These are phyloP conservation scores for Gymnocheta viridis DNA, from an alignment of 2,888 invertebrate species.

Conservation along the genomic window DNA sequence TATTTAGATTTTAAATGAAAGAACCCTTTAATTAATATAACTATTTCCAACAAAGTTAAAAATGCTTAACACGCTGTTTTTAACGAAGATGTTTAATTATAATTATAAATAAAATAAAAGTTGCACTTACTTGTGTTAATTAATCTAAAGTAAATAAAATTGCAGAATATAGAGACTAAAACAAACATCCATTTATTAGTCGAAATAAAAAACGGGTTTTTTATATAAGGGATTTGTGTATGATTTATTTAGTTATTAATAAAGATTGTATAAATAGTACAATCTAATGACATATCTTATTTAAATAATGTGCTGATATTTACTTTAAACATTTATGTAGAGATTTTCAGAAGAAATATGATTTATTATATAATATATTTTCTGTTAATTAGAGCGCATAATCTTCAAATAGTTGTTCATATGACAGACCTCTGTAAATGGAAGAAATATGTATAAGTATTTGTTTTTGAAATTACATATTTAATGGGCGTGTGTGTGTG, in stretches of 20 bases:
- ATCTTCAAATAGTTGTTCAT: slow-evolving; percentile 78
- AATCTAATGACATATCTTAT: slow-evolving; percentile 23
- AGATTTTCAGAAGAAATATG: slow-evolving; percentile 15
- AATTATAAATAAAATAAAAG: slow-evolving; percentile 19
- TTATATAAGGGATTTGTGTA: slow-evolving; percentile 14
- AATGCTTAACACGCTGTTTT: slow-evolving; percentile 29
- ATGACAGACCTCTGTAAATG: slow-evolving; percentile 78
- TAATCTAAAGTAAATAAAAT: slow-evolving; percentile 46
- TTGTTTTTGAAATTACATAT: slow-evolving; percentile 24
- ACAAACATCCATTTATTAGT: slow-evolving; percentile 20
- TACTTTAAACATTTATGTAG: slow-evolving; percentile 37
- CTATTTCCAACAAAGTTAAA: slow-evolving; percentile 24
- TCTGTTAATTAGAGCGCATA: slow-evolving; percentile 75
- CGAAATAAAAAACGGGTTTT: background rate
- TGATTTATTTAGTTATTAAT: slow-evolving; percentile 33
- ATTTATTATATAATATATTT: slow-evolving; percentile 27
- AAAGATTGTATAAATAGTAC: slow-evolving; percentile 14
- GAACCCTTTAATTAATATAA: slow-evolving; percentile 22
- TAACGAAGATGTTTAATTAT: slow-evolving; percentile 29
- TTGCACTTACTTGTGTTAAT: slow-evolving; percentile 48
- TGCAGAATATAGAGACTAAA: slow-evolving; percentile 19
- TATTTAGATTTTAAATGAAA: slow-evolving; percentile 59
- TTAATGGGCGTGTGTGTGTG: slow-evolving; percentile 2
- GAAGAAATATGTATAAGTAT: slow-evolving; percentile 68
- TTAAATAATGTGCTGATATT: slow-evolving; percentile 33